Percentiles rank a stretch among this genome's conserved stretches.
Conservation (phyloP, 2,113 vertebrate genomes). For the Grammomys surdaster region DNA sequence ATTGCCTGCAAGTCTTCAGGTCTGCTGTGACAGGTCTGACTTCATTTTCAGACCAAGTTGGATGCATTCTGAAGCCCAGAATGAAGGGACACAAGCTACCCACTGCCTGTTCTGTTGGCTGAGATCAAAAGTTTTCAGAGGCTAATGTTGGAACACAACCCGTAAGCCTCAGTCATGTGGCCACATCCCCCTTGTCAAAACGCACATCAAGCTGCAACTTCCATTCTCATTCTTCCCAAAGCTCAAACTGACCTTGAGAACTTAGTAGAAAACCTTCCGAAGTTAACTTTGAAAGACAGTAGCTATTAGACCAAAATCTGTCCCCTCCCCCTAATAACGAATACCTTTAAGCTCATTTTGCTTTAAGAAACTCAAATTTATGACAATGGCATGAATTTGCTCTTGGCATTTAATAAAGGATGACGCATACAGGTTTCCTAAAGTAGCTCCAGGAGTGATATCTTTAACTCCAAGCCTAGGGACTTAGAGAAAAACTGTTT, state of each 20-base stretch:
- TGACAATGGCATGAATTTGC: not conserved
- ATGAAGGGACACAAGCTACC: not conserved
- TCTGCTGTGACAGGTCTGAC: not conserved
- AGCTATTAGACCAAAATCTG: not conserved
- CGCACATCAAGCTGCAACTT: not conserved
- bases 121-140: not conserved
- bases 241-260: not conserved
- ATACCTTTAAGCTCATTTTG: conserved; percentile 16
- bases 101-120: not conserved
- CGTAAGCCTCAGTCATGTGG: not conserved
- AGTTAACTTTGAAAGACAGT: not conserved
- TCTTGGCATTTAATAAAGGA: conserved; percentile 46
- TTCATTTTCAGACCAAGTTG: not conserved
- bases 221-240: not conserved
- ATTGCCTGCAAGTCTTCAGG: not conserved
- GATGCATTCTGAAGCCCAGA: not conserved
- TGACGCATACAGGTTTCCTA: not conserved
- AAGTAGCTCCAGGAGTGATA: not conserved
- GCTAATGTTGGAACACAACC: not conserved
- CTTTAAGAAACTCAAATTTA: conserved; percentile 56
- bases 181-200: not conserved
- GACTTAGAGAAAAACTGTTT: not conserved
- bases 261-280: not conserved
- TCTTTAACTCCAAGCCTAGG: not conserved
- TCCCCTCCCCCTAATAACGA: not conserved